Evolutionary conservation across 1,140 invertebrate species (phyloP), one percentile per base, ranked within the genome.

Genomic region (Popillia japonica): DNA sequence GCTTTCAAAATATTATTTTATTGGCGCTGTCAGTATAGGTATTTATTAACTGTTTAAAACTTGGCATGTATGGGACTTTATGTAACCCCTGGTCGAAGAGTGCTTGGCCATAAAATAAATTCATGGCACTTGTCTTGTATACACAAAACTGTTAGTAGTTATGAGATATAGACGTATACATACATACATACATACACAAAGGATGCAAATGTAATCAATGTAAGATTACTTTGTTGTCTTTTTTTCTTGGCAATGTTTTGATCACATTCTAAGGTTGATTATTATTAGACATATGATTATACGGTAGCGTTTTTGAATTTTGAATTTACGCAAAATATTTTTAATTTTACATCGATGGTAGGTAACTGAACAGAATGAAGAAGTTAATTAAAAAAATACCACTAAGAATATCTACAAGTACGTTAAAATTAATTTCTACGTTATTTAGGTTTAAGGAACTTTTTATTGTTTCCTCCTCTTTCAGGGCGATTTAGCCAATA

Each of bases 41-140:
- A 75, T 44, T 42, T 75, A 48, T 75, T 75, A 44, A 48, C 48
- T 75, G 74, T 55, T 75, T 42, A 44, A 40, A 75, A 55, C 48
- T 55, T 44, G 74, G 74, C 48, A 40, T 73, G 34, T 42, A 75
- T 75, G 41, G 40, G 23, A 75, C 23, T 75, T 75, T 44, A 75
- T 55, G 41, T 75, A 75, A 75, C 41, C 41, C 74, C 48, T 75
- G 27, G 41, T 48, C 48, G 74, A 55, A 44, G 74, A 48, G 74
- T 75, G 74, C 48, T 17, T 34, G 61, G 61, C 9, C 61, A 68
- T 68, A 68, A 68, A 68, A 22, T 68, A 68, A 68, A 68, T 68
- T 68, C 61, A 68, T 68, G 22, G 61, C 61, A 68, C 61, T 68
- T 68, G 27, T 68, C 61, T 68, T 34, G 20, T 68, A 68, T 68